phyloP scores from a whole-genome alignment of 2,888 invertebrate genomes.

The Ophion ellenae region DNA sequence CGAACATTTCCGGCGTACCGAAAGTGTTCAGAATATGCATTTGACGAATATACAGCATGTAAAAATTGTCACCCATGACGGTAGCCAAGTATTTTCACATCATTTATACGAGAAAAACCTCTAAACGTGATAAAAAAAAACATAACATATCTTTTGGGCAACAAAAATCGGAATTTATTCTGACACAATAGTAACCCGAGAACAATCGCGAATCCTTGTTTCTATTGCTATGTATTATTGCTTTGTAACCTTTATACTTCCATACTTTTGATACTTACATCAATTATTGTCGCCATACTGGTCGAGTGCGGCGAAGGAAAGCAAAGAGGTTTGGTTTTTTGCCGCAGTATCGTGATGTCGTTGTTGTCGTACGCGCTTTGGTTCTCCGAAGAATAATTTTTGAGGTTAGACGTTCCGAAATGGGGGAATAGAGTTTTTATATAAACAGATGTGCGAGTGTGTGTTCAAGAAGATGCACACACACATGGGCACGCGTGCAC shows the following conservation, averaged over 20 bases:
- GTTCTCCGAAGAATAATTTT: constrained; percentile 4
- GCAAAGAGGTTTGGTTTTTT: constrained; percentile 49
- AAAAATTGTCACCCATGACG: too few relatives aligned
- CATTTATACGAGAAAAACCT: too few relatives aligned
- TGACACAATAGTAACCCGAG: neutral
- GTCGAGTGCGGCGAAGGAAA: constrained; percentile 44
- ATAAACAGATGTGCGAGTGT: too few relatives aligned
- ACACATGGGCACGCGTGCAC: too few relatives aligned
- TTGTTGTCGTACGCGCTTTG: constrained; percentile 14
- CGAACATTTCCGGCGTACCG: too few relatives aligned
- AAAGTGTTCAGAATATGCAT: too few relatives aligned
- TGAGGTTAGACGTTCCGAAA: neutral
- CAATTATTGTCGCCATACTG: constrained; percentile 43
- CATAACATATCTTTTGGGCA: constrained; percentile 20
- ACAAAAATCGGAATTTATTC: neutral
- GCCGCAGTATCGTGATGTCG: constrained; percentile 26
- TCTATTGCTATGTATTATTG: neutral
- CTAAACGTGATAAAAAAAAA: neutral
- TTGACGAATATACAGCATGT: too few relatives aligned
- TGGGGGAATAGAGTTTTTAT: neutral
- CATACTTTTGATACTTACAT: constrained; percentile 56
- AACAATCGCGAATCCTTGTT: neutral
- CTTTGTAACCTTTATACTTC: neutral
- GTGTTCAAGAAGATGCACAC: too few relatives aligned
- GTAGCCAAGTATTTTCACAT: too few relatives aligned